Conservation (phyloP, 1,140 invertebrate genomes). For the Caerostris extrusa region DNA sequence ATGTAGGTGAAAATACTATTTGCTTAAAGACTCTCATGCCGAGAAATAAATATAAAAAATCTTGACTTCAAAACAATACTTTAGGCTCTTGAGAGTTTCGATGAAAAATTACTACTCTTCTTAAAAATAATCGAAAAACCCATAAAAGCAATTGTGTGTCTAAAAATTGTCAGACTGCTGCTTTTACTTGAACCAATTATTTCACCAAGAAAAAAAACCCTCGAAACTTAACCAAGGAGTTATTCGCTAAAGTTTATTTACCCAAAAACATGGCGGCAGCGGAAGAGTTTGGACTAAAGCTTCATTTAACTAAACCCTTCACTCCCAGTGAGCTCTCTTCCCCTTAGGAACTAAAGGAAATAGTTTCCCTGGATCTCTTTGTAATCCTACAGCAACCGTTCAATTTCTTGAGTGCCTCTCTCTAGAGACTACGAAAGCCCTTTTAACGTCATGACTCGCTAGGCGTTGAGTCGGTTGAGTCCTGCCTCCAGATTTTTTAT, state of each 20-base stretch:
- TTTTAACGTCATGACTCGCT: slow-evolving; percentile 53
- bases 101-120: not conserved
- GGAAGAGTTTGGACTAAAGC: slow-evolving; percentile 55
- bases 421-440: slow-evolving; percentile 39
- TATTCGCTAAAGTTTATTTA: slow-evolving; percentile 55
- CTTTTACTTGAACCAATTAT: slow-evolving; percentile 50
- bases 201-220: not conserved
- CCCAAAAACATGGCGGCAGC: slow-evolving; percentile 22
- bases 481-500: slow-evolving; percentile 56
- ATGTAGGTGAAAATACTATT: no score
- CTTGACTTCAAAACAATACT: no score
- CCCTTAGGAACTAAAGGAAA: not conserved
- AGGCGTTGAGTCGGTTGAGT: slow-evolving; percentile 54
- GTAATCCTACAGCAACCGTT: slow-evolving; percentile 66
- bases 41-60: no score
- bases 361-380: slow-evolving; percentile 49
- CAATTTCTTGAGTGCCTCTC: slow-evolving; percentile 68
- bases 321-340: not conserved
- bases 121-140: not conserved
- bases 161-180: slow-evolving; percentile 43
- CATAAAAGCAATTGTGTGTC: slow-evolving; percentile 1
- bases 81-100: not conserved
- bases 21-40: no score
- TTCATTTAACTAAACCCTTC: slow-evolving; percentile 66
- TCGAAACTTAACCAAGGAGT: not conserved